phyloP scores from a whole-genome alignment of 2,888 invertebrate species.

The Pseudococcus jackbeardsleyi region DNA sequence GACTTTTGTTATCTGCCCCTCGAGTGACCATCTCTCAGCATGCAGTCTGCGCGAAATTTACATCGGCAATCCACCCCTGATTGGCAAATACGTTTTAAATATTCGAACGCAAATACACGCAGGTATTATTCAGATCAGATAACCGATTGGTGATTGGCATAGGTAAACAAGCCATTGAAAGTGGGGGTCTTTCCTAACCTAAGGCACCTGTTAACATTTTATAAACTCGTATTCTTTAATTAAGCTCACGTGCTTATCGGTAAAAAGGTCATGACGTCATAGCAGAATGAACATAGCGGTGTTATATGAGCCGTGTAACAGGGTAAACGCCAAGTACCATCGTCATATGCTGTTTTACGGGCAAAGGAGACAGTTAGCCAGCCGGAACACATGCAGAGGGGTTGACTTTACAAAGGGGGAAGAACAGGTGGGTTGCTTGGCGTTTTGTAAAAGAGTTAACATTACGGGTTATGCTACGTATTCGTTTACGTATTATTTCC shows the following conservation, averaged over 20 bases:
- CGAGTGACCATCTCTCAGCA: not conserved
- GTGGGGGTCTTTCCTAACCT: not conserved
- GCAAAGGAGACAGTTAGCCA: constrained; percentile 51
- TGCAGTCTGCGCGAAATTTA: not conserved
- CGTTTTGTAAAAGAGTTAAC: constrained; percentile 18
- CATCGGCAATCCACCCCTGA: not conserved
- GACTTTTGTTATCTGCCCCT: not conserved
- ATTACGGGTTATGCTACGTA: not conserved
- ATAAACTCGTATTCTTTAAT: constrained; percentile 12
- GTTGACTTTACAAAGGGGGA: constrained; percentile 12
- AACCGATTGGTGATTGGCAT: not conserved
- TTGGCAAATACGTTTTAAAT: not conserved
- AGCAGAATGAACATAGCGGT: constrained; percentile 47
- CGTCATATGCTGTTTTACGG: constrained; percentile 58
- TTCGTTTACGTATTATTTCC: not conserved
- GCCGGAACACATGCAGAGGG: constrained; percentile 54
- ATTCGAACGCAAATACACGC: not conserved
- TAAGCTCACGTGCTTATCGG: constrained; percentile 54
- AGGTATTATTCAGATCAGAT: not conserved
- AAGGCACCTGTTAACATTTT: constrained; percentile 19
- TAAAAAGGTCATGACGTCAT: constrained; percentile 57
- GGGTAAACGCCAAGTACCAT: constrained; percentile 60
- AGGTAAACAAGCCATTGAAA: not conserved
- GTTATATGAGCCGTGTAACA: constrained; percentile 61
- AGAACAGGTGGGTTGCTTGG: constrained; percentile 51